phyloP scores from a whole-genome alignment of 2,888 invertebrate genomes.

The Pterostichus niger region DNA sequence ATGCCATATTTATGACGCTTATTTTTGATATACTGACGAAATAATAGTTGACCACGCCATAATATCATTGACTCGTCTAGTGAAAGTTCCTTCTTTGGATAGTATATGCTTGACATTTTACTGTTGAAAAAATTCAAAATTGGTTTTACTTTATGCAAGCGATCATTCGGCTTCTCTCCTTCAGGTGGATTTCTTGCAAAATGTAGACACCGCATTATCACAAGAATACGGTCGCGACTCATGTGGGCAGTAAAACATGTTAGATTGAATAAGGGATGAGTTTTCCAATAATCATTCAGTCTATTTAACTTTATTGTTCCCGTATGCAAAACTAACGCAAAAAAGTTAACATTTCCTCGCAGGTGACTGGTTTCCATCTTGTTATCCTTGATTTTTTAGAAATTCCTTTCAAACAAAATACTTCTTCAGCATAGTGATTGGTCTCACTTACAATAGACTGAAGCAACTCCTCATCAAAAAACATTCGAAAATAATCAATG shows the following conservation, averaged over 20 bases:
- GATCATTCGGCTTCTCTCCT: slow-evolving; percentile 69
- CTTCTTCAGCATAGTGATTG: too few relatives aligned
- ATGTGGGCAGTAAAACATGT: slow-evolving; percentile 72
- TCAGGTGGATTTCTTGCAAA: slow-evolving; percentile 70
- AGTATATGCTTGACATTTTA: too few relatives aligned
- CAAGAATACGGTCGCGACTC: slow-evolving; percentile 72
- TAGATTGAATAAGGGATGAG: slow-evolving; percentile 72
- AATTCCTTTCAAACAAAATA: too few relatives aligned
- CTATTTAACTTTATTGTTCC: slow-evolving; percentile 72
- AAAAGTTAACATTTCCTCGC: too few relatives aligned
- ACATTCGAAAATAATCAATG: too few relatives aligned
- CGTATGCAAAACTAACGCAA: slow-evolving; percentile 69
- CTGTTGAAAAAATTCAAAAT: slow-evolving; percentile 74
- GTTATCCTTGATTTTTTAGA: too few relatives aligned
- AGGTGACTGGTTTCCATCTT: too few relatives aligned
- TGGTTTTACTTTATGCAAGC: slow-evolving; percentile 71
- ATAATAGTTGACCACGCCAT: slow-evolving; percentile 70
- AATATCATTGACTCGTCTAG: slow-evolving; percentile 69
- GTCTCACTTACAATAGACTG: too few relatives aligned
- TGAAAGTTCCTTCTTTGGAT: slow-evolving; percentile 68
- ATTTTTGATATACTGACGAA: slow-evolving; percentile 70
- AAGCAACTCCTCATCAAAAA: too few relatives aligned
- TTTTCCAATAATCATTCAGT: slow-evolving; percentile 74
- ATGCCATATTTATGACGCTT: slow-evolving; percentile 71
- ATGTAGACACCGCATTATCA: slow-evolving; percentile 73